Evolutionary conservation across 2,888 invertebrate genomes (phyloP).

Genomic region (Tetranychus truncatus): DNA sequence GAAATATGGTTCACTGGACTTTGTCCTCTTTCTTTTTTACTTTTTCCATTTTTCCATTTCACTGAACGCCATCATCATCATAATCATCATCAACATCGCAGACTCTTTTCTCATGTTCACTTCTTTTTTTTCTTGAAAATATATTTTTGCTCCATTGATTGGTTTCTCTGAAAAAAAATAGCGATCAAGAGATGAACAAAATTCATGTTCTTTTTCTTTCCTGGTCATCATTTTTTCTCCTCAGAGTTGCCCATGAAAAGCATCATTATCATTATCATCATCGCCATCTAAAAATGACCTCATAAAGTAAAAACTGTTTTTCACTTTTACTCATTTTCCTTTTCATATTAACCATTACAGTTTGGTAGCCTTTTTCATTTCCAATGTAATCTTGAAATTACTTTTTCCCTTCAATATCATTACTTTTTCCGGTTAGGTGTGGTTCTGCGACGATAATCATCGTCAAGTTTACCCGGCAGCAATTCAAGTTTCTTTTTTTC

Average conservation of each 20-base stretch:
- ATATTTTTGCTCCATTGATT: not conserved
- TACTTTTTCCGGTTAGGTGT: not conserved
- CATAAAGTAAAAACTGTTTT: not conserved
- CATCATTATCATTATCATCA: not conserved
- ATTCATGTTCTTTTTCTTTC: not conserved
- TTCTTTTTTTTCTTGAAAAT: not conserved
- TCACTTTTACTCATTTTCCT: not conserved
- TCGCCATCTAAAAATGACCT: not conserved
- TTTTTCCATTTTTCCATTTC: constrained; percentile 5
- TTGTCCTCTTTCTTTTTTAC: constrained; percentile 5
- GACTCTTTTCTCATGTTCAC: not conserved
- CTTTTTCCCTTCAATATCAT: not conserved
- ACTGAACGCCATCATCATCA: not conserved
- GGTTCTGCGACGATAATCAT: not conserved
- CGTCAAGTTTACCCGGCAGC: not conserved
- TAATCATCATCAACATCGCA: not conserved
- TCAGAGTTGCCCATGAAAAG: not conserved
- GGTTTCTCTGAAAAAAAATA: not conserved
- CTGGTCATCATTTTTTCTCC: not conserved
- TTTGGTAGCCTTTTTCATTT: not conserved
- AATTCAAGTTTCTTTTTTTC: too few species aligned
- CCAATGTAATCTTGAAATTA: not conserved
- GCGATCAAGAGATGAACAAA: not conserved
- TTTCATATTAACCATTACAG: not conserved
- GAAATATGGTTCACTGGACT: constrained; percentile 6